Evolutionary conservation across 2,113 vertebrate genomes (phyloP).

Genomic region (Hemicordylus capensis): DNA sequence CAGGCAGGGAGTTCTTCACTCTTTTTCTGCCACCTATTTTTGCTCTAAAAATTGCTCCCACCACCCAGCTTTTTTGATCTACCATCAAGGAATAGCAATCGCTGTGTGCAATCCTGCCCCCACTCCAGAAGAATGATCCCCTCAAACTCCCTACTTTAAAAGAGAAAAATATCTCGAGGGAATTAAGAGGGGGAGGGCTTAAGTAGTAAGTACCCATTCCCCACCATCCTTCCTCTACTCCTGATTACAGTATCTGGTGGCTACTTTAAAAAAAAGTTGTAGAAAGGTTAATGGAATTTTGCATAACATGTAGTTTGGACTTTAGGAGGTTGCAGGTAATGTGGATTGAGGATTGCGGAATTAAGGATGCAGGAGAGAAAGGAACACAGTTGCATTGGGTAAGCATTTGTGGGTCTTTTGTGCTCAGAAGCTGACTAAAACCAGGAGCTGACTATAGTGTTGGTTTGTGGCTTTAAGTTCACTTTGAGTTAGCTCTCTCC

Average conservation of each 20-base stretch:
- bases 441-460: too few relatives aligned
- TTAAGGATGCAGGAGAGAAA: not conserved
- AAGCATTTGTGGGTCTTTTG: not conserved
- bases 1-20: too few relatives aligned
- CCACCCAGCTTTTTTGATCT: too few relatives aligned
- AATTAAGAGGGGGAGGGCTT: too few relatives aligned
- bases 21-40: too few relatives aligned
- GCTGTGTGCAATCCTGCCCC: too few relatives aligned
- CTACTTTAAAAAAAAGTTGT: not conserved
- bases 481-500: too few relatives aligned
- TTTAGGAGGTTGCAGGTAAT: not conserved
- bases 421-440: not conserved
- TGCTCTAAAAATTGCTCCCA: too few relatives aligned
- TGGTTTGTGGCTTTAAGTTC: not conserved
- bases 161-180: not conserved
- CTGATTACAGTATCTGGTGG: not conserved
- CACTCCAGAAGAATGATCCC: too few relatives aligned
- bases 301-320: not conserved
- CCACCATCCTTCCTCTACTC: not conserved
- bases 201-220: not conserved
- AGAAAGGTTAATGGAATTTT: not conserved
- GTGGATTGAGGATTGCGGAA: not conserved
- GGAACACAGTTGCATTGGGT: too few relatives aligned
- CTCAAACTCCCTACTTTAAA: not conserved
- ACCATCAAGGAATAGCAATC: too few relatives aligned